Evolutionary conservation across 1,140 invertebrate species (phyloP).

Genomic region (Bombyx mori): ASM3026992v2 NC_085121.1:7931501-7932000

Average conservation of each 20-base stretch:
- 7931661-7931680: conserved; percentile 12
- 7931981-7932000: too few species aligned
- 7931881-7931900: too few species aligned
- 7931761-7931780: not conserved
- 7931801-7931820: too few species aligned
- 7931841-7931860: too few species aligned
- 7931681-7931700: conserved; percentile 23
- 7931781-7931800: too few species aligned
- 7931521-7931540: conserved; percentile 1
- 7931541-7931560: conserved; percentile 16
- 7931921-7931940: too few species aligned
- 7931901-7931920: too few species aligned
- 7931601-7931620: conserved; percentile 21
- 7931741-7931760: conserved; percentile 17
- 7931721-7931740: conserved; percentile 13
- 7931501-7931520: not conserved
- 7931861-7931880: too few species aligned
- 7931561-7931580: conserved; percentile 11
- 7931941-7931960: too few species aligned
- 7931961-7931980: too few species aligned
- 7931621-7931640: conserved; percentile 25
- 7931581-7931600: conserved; percentile 30
- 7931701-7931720: conserved; percentile 18
- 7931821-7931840: too few species aligned
- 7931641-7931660: conserved; percentile 17